Conservation (phyloP, 2,888 invertebrate genomes). For the Conops quadrifasciatus region DNA sequence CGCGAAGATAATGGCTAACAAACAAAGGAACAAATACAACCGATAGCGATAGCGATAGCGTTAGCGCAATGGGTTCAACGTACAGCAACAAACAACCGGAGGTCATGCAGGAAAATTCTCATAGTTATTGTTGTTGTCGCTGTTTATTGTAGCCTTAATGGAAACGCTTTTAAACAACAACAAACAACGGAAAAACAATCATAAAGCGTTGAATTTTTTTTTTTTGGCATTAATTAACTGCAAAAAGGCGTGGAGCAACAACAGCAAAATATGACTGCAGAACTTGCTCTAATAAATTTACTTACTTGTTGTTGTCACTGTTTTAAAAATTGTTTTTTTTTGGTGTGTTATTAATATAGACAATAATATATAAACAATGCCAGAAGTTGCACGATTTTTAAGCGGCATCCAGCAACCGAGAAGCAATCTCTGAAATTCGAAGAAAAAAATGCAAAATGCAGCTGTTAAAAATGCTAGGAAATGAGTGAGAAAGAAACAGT, state of each 20-base stretch:
- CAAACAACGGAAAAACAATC: too few relatives aligned
- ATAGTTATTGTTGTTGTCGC: not conserved
- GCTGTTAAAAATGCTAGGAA: too few relatives aligned
- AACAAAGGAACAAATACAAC: too few relatives aligned
- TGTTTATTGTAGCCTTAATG: too few relatives aligned
- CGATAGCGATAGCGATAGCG: not conserved
- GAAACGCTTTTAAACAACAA: too few relatives aligned
- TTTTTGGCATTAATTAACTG: not conserved
- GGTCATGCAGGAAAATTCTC: slow-evolving; percentile 27
- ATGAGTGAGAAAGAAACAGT: too few relatives aligned
- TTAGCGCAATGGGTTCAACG: slow-evolving; percentile 31
- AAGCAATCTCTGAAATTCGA: too few relatives aligned
- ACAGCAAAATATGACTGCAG: slow-evolving; percentile 21
- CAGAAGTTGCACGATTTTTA: too few relatives aligned
- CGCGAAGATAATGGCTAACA: not conserved
- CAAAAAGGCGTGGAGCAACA: not conserved
- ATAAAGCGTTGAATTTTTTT: not conserved
- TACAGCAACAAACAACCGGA: slow-evolving; percentile 22
- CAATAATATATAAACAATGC: not conserved
- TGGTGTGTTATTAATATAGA: not conserved
- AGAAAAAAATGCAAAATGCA: too few relatives aligned
- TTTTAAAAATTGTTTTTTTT: not conserved
- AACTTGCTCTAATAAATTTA: slow-evolving; percentile 41
- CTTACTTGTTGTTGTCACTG: not conserved
- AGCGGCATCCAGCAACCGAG: too few relatives aligned